phyloP scores from a whole-genome alignment of 2,113 vertebrate genomes.

The Microtus pennsylvanicus region DNA sequence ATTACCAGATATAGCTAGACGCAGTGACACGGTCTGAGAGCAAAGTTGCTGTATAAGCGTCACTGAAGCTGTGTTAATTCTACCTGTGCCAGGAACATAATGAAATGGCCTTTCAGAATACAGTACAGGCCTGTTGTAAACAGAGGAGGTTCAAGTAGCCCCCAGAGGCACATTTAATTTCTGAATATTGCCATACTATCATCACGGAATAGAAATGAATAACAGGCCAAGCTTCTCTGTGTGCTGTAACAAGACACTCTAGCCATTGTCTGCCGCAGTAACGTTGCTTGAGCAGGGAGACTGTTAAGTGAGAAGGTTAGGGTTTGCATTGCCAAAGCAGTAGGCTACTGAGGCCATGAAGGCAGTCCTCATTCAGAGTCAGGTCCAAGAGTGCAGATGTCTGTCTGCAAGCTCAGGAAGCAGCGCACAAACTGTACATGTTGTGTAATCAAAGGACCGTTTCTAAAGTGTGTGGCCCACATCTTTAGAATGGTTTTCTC shows the following conservation, averaged over 20 bases:
- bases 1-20: not conserved
- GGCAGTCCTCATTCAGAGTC: not conserved
- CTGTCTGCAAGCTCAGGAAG: not conserved
- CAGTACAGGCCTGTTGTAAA: not conserved
- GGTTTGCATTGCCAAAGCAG: not conserved
- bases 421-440: not conserved
- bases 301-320: slow-evolving; percentile 33
- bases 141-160: not conserved
- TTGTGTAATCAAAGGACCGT: not conserved
- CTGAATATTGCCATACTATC: not conserved
- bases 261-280: slow-evolving; percentile 3
- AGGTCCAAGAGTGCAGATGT: not conserved
- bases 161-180: not conserved
- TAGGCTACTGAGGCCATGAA: not conserved
- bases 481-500: not conserved
- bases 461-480: not conserved
- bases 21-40: not conserved
- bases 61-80: not conserved
- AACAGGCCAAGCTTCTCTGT: slow-evolving; percentile 10
- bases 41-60: not conserved
- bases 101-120: not conserved
- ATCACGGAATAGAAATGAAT: slow-evolving; percentile 31
- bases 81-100: not conserved
- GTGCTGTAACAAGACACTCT: not conserved
- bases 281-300: slow-evolving; percentile 28